Evolutionary conservation across 64 coral and sea anemone species (phyloP).

Genomic region (Montipora cactus): DNA sequence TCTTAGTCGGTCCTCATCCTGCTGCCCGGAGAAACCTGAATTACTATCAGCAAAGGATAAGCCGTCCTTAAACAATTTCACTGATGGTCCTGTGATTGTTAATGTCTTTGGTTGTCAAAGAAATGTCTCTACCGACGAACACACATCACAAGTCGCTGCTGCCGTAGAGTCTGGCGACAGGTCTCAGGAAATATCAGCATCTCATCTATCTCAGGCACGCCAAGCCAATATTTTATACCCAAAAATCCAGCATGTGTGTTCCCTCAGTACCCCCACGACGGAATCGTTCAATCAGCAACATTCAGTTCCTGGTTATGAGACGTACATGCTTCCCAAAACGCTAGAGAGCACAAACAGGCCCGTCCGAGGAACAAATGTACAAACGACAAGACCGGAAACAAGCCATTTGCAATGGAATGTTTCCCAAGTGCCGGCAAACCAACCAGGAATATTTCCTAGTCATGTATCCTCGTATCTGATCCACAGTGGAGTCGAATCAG

Average conservation of each 20-base stretch:
- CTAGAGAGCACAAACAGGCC: neutral
- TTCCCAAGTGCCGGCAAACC: neutral
- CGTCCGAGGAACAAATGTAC: neutral
- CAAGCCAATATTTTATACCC: neutral
- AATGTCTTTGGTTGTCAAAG: slow-evolving; percentile 3
- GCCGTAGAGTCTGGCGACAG: neutral
- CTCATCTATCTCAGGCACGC: neutral
- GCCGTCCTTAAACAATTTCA: neutral
- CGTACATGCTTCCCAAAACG: slow-evolving; percentile 13
- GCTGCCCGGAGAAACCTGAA: neutral
- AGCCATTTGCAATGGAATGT: neutral
- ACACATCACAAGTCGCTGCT: neutral
- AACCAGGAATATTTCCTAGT: neutral
- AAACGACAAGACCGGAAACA: neutral
- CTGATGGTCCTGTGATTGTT: slow-evolving; percentile 28
- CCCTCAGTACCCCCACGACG: neutral
- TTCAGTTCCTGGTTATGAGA: neutral
- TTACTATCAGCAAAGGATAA: neutral
- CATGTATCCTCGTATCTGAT: neutral
- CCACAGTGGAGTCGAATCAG: neutral
- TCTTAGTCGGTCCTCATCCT: neutral
- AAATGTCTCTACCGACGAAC: neutral
- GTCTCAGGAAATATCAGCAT: neutral
- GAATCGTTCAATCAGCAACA: neutral
- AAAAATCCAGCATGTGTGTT: slow-evolving; percentile 8